Conservation (phyloP, 2,888 invertebrate genomes). For the Hylaea fasciaria region DNA sequence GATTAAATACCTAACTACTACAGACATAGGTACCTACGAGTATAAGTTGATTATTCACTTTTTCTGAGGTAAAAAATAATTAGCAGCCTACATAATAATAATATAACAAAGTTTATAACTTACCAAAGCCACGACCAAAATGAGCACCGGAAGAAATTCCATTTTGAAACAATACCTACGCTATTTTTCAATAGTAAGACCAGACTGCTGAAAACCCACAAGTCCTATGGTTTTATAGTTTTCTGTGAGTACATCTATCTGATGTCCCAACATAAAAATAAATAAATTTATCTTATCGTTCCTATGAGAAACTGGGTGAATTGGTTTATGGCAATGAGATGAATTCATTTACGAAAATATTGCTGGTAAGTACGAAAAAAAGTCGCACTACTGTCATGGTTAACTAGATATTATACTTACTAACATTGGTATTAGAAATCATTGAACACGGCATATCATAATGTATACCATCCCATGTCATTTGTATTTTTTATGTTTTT, state of each 20-base stretch:
- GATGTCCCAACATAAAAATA: constrained; percentile 45
- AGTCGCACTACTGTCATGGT: background rate
- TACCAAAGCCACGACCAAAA: constrained; percentile 56
- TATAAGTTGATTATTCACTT: too few relatives aligned
- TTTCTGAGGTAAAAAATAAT: too few relatives aligned
- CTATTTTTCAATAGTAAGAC: too few relatives aligned
- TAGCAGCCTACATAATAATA: too few relatives aligned
- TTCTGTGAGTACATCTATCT: constrained; percentile 51
- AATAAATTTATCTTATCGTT: constrained; percentile 62
- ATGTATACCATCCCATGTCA: too few relatives aligned
- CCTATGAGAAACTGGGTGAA: too few relatives aligned
- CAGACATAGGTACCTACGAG: too few relatives aligned
- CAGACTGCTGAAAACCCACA: constrained; percentile 37
- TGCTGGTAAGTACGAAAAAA: background rate
- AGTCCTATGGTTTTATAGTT: constrained; percentile 64
- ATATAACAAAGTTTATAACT: constrained; percentile 6
- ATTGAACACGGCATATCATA: too few relatives aligned
- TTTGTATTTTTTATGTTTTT: too few relatives aligned
- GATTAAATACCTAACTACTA: too few relatives aligned
- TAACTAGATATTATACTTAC: too few relatives aligned
- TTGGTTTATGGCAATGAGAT: constrained; percentile 31
- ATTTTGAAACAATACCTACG: constrained; percentile 50
- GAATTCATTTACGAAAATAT: constrained; percentile 33
- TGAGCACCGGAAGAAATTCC: constrained; percentile 51
- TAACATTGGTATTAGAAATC: too few relatives aligned